phyloP scores from a whole-genome alignment of 1,140 invertebrate genomes.

The Nylanderia fulva region DNA sequence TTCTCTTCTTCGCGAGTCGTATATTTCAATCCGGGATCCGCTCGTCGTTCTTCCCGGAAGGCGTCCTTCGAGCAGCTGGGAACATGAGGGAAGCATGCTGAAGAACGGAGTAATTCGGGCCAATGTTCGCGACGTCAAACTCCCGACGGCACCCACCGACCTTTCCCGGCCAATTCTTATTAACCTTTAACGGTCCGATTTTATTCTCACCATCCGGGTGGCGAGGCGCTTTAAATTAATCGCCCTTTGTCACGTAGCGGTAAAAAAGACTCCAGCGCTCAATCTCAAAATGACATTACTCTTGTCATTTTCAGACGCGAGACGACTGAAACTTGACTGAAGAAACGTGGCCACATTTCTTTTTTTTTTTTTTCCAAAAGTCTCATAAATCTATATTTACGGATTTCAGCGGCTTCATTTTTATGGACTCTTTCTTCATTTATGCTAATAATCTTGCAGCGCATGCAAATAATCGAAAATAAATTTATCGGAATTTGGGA shows the following conservation, averaged over 20 bases:
- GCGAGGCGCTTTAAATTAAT: conserved; percentile 34
- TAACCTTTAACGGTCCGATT: conserved; percentile 60
- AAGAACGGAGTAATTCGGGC: conserved; percentile 58
- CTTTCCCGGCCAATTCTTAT: conserved; percentile 50
- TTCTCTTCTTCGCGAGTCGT: neutral
- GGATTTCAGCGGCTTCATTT: neutral
- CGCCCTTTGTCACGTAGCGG: conserved; percentile 48
- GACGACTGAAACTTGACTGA: conserved; percentile 3
- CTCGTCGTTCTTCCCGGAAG: conserved; percentile 65
- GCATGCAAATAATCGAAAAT: conserved; percentile 4
- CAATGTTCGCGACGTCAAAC: conserved; percentile 57
- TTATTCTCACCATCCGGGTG: neutral
- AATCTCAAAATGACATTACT: no score
- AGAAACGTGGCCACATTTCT: neutral
- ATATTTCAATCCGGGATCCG: conserved; percentile 60
- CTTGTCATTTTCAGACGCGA: neutral
- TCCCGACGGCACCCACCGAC: conserved; percentile 15
- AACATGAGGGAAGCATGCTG: conserved; percentile 23
- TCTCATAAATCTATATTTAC: neutral
- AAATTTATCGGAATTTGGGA: conserved; percentile 1
- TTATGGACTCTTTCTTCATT: neutral
- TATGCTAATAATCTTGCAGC: neutral
- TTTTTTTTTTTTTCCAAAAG: neutral
- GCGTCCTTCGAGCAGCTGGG: neutral
- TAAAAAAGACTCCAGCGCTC: conserved; percentile 56